These are phyloP conservation scores for Podiceps cristatus DNA, from an alignment of 2,113 vertebrate species.

Conservation along the genomic window DNA sequence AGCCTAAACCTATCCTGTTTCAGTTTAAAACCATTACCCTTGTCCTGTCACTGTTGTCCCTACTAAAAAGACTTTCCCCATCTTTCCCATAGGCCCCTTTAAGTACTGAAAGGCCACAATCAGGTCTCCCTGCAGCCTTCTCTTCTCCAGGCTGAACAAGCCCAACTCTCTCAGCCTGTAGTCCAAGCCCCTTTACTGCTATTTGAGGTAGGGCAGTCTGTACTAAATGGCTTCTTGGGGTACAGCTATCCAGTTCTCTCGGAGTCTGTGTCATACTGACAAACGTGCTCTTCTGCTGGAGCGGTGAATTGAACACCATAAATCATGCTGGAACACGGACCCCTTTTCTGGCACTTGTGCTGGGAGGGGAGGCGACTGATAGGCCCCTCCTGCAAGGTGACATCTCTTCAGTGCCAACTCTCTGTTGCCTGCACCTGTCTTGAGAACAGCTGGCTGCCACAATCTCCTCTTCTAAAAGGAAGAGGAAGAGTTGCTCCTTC, in stretches of 20 bases:
- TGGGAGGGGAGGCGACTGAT: neutral
- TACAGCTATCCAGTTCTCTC: neutral
- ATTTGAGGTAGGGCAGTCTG: neutral
- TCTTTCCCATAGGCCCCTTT: too few relatives aligned
- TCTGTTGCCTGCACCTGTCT: constrained; percentile 3
- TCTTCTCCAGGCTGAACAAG: too few relatives aligned
- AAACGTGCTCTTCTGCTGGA: neutral
- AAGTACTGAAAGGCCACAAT: too few relatives aligned
- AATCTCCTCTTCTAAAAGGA: neutral
- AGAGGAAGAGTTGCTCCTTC: neutral
- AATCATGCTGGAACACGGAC: accelerated
- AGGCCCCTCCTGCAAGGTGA: neutral
- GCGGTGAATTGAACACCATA: neutral
- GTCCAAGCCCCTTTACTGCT: neutral
- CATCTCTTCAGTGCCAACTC: neutral
- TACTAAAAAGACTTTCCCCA: too few relatives aligned
- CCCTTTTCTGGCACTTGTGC: accelerated
- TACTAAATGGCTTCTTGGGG: neutral
- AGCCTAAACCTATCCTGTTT: too few relatives aligned
- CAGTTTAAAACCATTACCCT: too few relatives aligned
- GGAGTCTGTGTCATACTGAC: neutral
- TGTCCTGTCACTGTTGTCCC: too few relatives aligned
- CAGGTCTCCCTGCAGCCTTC: too few relatives aligned
- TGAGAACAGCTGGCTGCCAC: neutral
- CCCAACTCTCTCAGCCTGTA: neutral